Evolutionary conservation across 2,113 vertebrate species (phyloP).

Genomic region (Thymallus thymallus): DNA sequence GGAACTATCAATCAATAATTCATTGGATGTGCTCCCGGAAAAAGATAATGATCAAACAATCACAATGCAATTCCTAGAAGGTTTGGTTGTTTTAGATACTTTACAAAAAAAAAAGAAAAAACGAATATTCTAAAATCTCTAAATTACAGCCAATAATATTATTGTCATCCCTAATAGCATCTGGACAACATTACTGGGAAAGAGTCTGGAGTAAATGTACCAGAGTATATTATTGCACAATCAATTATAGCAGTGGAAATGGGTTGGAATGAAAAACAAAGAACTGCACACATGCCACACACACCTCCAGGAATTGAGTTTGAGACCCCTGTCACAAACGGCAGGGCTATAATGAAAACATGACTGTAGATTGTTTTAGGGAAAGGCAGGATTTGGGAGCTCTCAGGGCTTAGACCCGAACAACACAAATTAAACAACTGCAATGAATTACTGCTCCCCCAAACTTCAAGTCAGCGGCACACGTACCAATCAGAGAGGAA

Average conservation of each 20-base stretch:
- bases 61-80: too few relatives aligned
- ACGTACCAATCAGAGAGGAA: conserved; percentile 1
- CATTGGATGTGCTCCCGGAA: too few relatives aligned
- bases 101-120: too few relatives aligned
- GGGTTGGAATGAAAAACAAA: conserved; percentile 15
- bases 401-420: neutral
- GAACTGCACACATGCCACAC: neutral
- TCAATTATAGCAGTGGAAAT: conserved; percentile 29
- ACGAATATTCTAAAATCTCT: too few relatives aligned
- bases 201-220: conserved; percentile 6
- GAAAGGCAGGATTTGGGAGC: neutral
- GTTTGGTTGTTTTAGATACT: too few relatives aligned
- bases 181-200: neutral
- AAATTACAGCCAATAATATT: too few relatives aligned
- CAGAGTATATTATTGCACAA: conserved; percentile 29
- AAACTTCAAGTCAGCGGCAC: conserved; percentile 3
- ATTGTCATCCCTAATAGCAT: too few relatives aligned
- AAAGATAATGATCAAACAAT: too few relatives aligned
- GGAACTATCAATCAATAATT: too few relatives aligned
- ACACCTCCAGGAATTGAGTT: conserved; percentile 36
- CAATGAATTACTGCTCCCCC: conserved; percentile 34
- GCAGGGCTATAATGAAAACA: conserved; percentile 42
- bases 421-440: conserved; percentile 45
- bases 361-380: neutral
- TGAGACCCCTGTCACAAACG: conserved; percentile 33